Percentiles rank a stretch among this genome's conserved stretches.
These are phyloP conservation scores for Homarus gammarus DNA, from an alignment of 2,888 invertebrate species.

Conservation along the genomic window DNA sequence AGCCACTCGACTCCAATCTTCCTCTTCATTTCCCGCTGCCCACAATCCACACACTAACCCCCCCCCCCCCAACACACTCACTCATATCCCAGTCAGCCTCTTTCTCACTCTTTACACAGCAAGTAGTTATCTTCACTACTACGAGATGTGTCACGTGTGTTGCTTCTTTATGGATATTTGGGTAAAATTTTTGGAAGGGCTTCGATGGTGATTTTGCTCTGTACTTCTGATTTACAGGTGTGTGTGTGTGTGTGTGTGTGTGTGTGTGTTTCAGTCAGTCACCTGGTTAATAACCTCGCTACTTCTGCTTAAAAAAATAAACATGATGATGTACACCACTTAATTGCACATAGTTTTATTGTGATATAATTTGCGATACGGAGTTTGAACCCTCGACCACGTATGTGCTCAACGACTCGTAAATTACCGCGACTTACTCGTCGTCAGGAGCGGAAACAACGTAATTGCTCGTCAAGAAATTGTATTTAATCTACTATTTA, in stretches of 20 bases:
- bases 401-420: not conserved
- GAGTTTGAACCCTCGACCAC: not conserved
- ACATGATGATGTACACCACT: not conserved
- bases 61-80: not conserved
- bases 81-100: not conserved
- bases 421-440: not conserved
- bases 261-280: not conserved
- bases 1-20: too few species aligned
- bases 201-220: too few species aligned
- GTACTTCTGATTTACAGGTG: too few species aligned
- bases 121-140: too few species aligned
- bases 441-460: slow-evolving; percentile 19
- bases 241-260: too few species aligned
- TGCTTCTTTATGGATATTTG: too few species aligned
- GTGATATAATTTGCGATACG: not conserved
- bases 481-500: slow-evolving; percentile 38
- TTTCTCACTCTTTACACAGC: too few species aligned
- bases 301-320: not conserved
- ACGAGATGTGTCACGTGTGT: too few species aligned
- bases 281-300: not conserved
- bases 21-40: too few species aligned
- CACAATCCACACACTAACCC: too few species aligned
- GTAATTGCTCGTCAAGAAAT: slow-evolving; percentile 24
- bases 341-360: not conserved
- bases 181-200: too few species aligned